Evolutionary conservation across 2,888 invertebrate species (phyloP).

Genomic region (Callyntrura sp.): DNA sequence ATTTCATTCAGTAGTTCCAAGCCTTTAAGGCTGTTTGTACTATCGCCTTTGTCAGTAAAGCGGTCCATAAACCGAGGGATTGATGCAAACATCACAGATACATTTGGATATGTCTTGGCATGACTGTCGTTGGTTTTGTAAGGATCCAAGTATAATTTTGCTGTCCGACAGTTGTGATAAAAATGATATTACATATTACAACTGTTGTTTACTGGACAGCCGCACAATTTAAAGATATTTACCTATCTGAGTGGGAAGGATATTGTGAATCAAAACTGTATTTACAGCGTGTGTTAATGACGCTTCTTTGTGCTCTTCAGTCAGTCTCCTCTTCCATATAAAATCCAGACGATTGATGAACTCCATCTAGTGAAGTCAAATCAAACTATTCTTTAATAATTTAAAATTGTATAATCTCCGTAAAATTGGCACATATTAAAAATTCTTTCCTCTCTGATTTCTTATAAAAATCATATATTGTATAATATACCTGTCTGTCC

Average conservation of each 20-base stretch:
- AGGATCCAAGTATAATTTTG: slow-evolving; percentile 91
- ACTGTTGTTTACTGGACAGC: no score
- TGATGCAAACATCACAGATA: slow-evolving; percentile 97
- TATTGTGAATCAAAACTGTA: slow-evolving; percentile 95
- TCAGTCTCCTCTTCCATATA: slow-evolving; percentile 91
- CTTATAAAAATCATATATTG: not conserved
- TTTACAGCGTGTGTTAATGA: slow-evolving; percentile 95
- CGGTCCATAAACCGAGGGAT: slow-evolving; percentile 92
- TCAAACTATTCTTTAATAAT: not conserved
- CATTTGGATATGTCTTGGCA: slow-evolving; percentile 94
- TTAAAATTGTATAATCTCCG: no score
- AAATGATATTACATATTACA: no score
- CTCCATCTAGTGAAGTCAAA: no score
- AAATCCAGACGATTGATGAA: slow-evolving; percentile 95
- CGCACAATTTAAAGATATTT: no score
- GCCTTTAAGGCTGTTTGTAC: slow-evolving; percentile 88
- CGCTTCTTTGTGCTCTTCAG: slow-evolving; percentile 93
- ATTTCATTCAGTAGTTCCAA: slow-evolving; percentile 94
- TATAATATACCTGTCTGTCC: slow-evolving; percentile 90
- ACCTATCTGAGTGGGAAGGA: slow-evolving; percentile 97
- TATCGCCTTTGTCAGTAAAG: slow-evolving; percentile 87
- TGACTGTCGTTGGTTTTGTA: slow-evolving; percentile 89
- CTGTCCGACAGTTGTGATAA: slow-evolving; percentile 87
- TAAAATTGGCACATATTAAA: no score
- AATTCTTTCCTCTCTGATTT: no score